Conservation (phyloP, 2,113 vertebrate genomes). For the Tetraodon nigroviridis region DNA sequence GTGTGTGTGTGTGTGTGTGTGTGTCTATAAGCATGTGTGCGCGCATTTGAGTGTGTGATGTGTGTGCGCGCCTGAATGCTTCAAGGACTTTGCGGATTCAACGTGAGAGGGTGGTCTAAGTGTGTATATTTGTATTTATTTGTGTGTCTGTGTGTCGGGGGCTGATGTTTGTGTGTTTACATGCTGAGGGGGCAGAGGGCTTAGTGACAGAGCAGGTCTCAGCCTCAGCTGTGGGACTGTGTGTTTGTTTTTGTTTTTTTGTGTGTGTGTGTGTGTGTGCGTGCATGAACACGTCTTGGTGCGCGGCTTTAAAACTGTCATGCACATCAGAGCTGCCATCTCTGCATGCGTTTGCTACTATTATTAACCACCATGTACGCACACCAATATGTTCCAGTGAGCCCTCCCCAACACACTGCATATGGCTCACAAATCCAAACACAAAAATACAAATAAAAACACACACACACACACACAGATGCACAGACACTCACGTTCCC, state of each 20-base stretch:
- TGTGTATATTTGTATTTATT: conserved; percentile 31
- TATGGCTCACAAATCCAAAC: conserved; percentile 64
- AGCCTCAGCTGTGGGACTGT: conserved; percentile 33
- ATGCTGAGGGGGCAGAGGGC: conserved; percentile 29
- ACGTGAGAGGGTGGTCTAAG: conserved; percentile 53
- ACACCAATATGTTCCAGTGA: conserved; percentile 73
- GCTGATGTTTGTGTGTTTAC: conserved; percentile 32
- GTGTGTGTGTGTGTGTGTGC: conserved; percentile 39
- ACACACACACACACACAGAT: conserved; percentile 10
- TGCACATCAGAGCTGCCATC: conserved; percentile 69
- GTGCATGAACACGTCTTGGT: conserved; percentile 48
- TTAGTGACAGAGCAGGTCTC: conserved; percentile 61
- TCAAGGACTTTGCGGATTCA: conserved; percentile 49
- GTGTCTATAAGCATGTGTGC: conserved; percentile 4
- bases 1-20: conserved; percentile 23
- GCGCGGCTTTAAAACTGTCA: conserved; percentile 72
- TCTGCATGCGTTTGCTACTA: conserved; percentile 71
- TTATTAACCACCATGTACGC: conserved; percentile 74
- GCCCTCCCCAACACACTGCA: conserved; percentile 57
- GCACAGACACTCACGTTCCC: conserved; percentile 25
- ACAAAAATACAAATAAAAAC: conserved; percentile 30
- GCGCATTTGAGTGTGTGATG: conserved; percentile 26
- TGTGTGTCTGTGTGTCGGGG: conserved; percentile 28
- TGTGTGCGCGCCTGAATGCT: conserved; percentile 36
- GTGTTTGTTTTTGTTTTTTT: conserved; percentile 11